Conservation (phyloP, 2,797 vertebrate species). For the Falco peregrinus region DNA sequence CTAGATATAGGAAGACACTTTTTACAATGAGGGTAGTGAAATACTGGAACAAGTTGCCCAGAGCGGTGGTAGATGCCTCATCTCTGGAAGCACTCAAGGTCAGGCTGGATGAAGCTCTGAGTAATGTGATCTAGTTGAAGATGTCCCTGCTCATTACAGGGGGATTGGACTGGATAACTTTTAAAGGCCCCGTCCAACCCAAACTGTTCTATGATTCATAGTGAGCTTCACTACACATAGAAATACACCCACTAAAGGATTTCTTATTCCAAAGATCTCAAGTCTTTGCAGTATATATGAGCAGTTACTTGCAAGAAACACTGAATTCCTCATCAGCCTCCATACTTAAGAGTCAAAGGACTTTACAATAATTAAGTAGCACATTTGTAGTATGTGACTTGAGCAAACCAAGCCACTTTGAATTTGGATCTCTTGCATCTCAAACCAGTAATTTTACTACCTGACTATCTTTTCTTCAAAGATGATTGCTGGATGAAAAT, state of each 20-base stretch:
- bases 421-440: background rate
- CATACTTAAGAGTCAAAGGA: background rate
- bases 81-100: background rate
- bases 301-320: background rate
- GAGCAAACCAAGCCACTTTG: background rate
- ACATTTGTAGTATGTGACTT: background rate
- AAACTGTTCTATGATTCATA: background rate
- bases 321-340: background rate
- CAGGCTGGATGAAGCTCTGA: background rate
- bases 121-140: background rate
- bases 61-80: background rate
- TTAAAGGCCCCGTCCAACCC: background rate
- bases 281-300: background rate
- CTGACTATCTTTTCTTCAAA: background rate
- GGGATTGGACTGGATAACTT: background rate
- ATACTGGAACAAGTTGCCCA: background rate
- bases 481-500: background rate
- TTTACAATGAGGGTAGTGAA: background rate
- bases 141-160: background rate
- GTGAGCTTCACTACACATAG: background rate
- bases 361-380: background rate
- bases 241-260: background rate
- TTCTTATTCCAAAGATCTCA: background rate
- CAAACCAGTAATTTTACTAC: background rate
- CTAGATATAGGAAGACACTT: background rate